Percentiles rank a stretch among this genome's conserved stretches.
These are phyloP conservation scores for Thelohanellus kitauei DNA, from an alignment of 30 jellyfish, hydroid and myxozoan genomes.

Conservation along the genomic window DNA sequence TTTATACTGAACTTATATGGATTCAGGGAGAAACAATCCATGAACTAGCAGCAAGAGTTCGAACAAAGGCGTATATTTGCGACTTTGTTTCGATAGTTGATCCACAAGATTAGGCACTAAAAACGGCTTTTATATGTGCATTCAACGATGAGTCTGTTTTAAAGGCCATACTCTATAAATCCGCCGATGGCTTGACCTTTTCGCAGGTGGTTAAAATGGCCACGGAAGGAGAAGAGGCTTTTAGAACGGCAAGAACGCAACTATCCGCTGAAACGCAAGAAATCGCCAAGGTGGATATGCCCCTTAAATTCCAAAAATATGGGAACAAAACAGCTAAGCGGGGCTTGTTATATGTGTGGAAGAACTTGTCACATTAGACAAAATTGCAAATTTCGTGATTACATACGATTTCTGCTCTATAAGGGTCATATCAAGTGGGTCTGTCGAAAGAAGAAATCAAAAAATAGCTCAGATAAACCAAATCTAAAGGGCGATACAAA, in stretches of 20 bases:
- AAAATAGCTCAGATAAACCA: too few species aligned
- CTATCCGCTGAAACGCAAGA: too few species aligned
- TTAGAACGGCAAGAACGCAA: slow-evolving; percentile 11
- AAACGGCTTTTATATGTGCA: slow-evolving; percentile 10
- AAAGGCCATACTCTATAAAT: slow-evolving; percentile 2
- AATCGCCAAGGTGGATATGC: too few species aligned
- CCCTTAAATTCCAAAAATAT: too few species aligned
- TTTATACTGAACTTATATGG: slow-evolving; percentile 4
- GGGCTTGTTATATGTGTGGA: too few species aligned
- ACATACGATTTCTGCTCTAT: too few species aligned
- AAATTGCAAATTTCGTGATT: too few species aligned
- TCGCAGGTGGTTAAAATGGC: slow-evolving; percentile 4
- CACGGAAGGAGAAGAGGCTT: slow-evolving; percentile 6
- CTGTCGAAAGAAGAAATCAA: too few species aligned
- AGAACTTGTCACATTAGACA: too few species aligned
- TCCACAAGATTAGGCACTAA: slow-evolving; percentile 14
- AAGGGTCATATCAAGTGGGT: too few species aligned
- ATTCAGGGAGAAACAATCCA: slow-evolving; percentile 15
- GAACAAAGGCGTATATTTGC: slow-evolving; percentile 13
- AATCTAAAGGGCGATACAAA: slow-evolving; percentile 1
- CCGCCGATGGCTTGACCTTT: slow-evolving; percentile 4
- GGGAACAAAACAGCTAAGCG: too few species aligned
- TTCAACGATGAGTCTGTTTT: slow-evolving; percentile 7
- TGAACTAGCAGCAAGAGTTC: slow-evolving; percentile 8
- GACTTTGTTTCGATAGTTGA: slow-evolving; percentile 7